A percentile compares a stretch with the other conserved stretches of the same genome.
Evolutionary conservation across 2,797 vertebrate species (phyloP).

Genomic region (Arrhamphus sclerolepis): DNA sequence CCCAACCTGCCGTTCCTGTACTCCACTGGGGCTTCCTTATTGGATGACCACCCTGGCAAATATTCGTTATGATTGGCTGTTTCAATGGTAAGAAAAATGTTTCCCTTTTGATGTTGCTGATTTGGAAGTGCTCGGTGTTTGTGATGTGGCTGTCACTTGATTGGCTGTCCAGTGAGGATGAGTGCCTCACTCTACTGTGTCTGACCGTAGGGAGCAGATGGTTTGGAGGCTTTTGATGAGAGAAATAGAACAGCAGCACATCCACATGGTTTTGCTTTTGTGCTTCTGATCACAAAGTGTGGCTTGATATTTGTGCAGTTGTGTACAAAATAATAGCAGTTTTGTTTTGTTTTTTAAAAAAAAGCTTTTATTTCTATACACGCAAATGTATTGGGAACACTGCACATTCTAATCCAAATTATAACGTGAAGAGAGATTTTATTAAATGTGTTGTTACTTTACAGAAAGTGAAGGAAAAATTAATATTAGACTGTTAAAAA

Average conservation of each 20-base stretch:
- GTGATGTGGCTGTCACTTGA: constrained; percentile 53
- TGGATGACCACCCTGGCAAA: constrained; percentile 57
- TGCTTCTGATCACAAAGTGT: constrained; percentile 60
- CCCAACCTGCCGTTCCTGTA: constrained; percentile 45
- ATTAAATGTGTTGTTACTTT: too few species aligned
- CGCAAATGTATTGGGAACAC: too few species aligned
- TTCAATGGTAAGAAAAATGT: constrained; percentile 28
- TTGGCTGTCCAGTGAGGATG: constrained; percentile 47
- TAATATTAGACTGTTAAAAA: too few species aligned
- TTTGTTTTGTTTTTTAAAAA: too few species aligned
- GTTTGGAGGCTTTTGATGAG: constrained; percentile 60
- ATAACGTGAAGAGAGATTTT: too few species aligned
- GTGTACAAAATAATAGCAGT: too few species aligned
- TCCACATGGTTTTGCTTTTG: constrained; percentile 50
- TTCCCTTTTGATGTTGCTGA: constrained; percentile 44
- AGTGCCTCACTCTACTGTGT: constrained; percentile 35
- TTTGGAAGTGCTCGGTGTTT: constrained; percentile 56
- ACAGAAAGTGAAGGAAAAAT: too few species aligned
- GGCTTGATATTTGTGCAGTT: constrained; percentile 34
- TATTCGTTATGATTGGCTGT: constrained; percentile 55
- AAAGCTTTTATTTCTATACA: too few species aligned
- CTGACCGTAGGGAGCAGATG: constrained; percentile 47
- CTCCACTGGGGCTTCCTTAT: constrained; percentile 58
- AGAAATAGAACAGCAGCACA: constrained; percentile 46
- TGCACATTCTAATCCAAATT: too few species aligned